Evolutionary conservation across 2,797 vertebrate genomes (phyloP), one percentile per base, ranked within the genome.

Genomic region (Chelmon rostratus): DNA sequence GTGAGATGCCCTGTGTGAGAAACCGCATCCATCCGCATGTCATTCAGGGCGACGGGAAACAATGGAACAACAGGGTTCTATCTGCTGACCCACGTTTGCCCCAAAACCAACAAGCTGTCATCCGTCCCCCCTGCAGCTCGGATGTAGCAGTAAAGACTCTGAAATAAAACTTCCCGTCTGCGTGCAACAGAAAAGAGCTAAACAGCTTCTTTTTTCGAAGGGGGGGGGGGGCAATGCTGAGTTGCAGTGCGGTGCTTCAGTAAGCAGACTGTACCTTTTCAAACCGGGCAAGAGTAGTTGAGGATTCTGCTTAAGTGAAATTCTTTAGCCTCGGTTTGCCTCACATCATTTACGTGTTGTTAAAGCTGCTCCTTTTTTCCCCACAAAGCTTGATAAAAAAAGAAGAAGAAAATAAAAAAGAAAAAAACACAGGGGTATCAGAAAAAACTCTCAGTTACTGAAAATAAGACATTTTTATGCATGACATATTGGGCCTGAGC

Each of bases 31-130:
- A 59, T 65, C 47, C 13, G 15, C 33, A 10, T 79, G 81, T 88
- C 82, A 81, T 77, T 75, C 85, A 68, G 75, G 67, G 73, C 49
- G 46, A 65, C 31, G 12, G 35, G 61, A 68, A 77, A 78, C 85
- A 75, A 79, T 79, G 62, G 70, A 82, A 70, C 75, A 73, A 72
- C 73, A 76, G 73, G 77, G 28, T 83, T 85, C 59, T 82, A 70
- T 79, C 77, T 50, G 58, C 78, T 86, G 84, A 86, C 88, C 90
- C 73, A 19, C 25, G 31, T 87, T 86, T 89, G 61, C 70, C 82
- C 83, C 68, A 64, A 77, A 87, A 85, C 61, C 76, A 81, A 73
- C 82, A 79, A 81, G 83, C 82, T 87, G 77, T 89, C 64, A 1
- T 71, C 52, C 58, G 57, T 68, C 64, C 54, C 58, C 9, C 57